Evolutionary conservation across 2,888 invertebrate species (phyloP).

Genomic region (Ephialtes manifestator): DNA sequence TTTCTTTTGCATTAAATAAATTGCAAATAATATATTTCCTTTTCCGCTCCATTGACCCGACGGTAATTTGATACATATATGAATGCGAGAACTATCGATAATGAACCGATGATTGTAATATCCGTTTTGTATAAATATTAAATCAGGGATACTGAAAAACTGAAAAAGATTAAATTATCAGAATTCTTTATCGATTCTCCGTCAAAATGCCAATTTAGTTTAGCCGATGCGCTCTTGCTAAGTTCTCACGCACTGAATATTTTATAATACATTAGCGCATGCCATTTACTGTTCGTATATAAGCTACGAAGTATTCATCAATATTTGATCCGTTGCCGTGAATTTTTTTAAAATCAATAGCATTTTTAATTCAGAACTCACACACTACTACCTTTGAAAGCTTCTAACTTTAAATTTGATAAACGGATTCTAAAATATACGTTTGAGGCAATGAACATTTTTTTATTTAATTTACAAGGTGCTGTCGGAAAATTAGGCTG

Average conservation of each 20-base stretch:
- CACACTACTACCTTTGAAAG: too few species aligned
- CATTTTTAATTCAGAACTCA: too few species aligned
- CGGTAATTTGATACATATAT: too few species aligned
- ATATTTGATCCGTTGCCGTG: background rate
- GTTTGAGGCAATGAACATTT: too few species aligned
- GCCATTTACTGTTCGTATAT: slow-evolving; percentile 13
- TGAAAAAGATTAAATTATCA: background rate
- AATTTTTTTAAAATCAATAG: too few species aligned
- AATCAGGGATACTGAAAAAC: background rate
- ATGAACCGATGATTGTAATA: background rate
- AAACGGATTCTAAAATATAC: too few species aligned
- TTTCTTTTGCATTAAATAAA: background rate
- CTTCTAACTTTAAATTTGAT: too few species aligned
- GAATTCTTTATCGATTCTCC: slow-evolving; percentile 26
- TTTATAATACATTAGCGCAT: background rate
- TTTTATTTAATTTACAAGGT: too few species aligned
- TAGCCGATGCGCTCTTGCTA: background rate
- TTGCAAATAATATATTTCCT: background rate
- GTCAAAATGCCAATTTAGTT: slow-evolving; percentile 15
- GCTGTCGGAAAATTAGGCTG: too few species aligned
- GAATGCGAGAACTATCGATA: too few species aligned
- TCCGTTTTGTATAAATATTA: background rate
- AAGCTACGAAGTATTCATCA: slow-evolving; percentile 9
- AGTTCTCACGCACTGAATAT: slow-evolving; percentile 10
- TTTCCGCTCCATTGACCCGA: too few species aligned